Evolutionary conservation across 2,797 vertebrate genomes (phyloP), one percentile per base, ranked within the genome.

Genomic region (Ctenopoma multispine): DNA sequence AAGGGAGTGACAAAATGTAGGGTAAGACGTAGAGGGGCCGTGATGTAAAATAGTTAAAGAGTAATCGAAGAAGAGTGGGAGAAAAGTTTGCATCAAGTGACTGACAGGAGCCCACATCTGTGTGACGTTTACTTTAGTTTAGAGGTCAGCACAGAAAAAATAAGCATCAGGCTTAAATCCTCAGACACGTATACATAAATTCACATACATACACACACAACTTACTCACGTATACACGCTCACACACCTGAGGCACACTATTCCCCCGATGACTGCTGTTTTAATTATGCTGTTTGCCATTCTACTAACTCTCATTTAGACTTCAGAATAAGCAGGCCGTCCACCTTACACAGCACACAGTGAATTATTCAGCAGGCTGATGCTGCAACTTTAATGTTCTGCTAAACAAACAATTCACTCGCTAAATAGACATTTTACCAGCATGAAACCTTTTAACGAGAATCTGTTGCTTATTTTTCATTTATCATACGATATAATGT

Each of bases 281-380:
- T 75, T 73, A 83, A 88, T 74, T 82, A 50, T 47, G 73, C 67
- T 68, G 54, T 74, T 81, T 66, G 75, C 83, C 79, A 72, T 81
- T 77, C 63, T 71, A 63, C 68, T 41, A 49, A 59, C 73, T 76
- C 80, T 86, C 69, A 78, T 78, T 78, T 77, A 74, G 69, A 75
- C 50, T 77, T 57, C 43, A 44, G 58, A 72, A 74, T 67, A 75
- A 84, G 63, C 56, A 74, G 85, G 51, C 67, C 63, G 63, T 53
- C 67, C 66, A 58, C 68, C 69, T 65, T 24, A 81, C 71, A 63
- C 44, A 29, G 44, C 63, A 50, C 61, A 46, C 66, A n/a, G 63
- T 90, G 60, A 87, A 87, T 87, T 75, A 87, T 91, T 84, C 75
- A 90, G 68, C 34, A 70, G 60, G 55, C 47, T 20, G 43, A 71